These are phyloP conservation scores for Noctua janthe DNA, from an alignment of 2,888 invertebrate genomes.

Conservation along the genomic window DNA sequence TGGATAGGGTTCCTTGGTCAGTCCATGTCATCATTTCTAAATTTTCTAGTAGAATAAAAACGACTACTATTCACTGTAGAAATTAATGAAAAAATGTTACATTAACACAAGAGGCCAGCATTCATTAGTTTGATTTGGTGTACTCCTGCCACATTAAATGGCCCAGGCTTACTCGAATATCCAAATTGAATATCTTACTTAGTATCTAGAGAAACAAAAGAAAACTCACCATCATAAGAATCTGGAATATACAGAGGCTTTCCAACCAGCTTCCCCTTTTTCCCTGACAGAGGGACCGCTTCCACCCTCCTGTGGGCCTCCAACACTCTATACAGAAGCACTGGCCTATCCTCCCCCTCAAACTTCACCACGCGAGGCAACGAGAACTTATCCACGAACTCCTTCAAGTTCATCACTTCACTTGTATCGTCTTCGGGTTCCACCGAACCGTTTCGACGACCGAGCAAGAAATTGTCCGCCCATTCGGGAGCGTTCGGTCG, in stretches of 20 bases:
- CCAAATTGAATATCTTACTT: background rate
- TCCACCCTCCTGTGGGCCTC: constrained; percentile 92
- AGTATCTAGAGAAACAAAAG: background rate
- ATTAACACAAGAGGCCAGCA: too few relatives aligned
- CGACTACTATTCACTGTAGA: background rate
- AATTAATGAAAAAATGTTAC: background rate
- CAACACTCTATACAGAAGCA: constrained; percentile 91
- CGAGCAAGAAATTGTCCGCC: constrained; percentile 86
- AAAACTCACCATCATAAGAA: constrained; percentile 91
- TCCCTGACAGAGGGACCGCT: constrained; percentile 90
- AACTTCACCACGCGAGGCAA: constrained; percentile 91
- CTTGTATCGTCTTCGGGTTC: constrained; percentile 87
- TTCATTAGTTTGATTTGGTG: too few relatives aligned
- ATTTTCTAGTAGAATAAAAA: too few relatives aligned
- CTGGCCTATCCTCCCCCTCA: constrained; percentile 90
- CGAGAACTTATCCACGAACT: constrained; percentile 91
- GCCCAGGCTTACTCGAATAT: background rate
- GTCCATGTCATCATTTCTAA: background rate
- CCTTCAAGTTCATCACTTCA: constrained; percentile 89
- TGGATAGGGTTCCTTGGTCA: background rate
- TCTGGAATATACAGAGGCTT: constrained; percentile 92
- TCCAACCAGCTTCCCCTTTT: constrained; percentile 90
- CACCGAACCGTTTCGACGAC: constrained; percentile 83
- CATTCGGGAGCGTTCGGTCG: constrained; percentile 83
- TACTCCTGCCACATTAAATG: too few relatives aligned